A percentile compares a stretch with the other conserved stretches of the same genome.
Evolutionary conservation across 2,113 vertebrate species (phyloP).

Genomic region (cattle (Bos taurus)): ARS-UCD2.0 NC_037357.1:98100001-98100500

Average conservation of each 20-base stretch:
- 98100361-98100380: neutral
- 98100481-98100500: neutral
- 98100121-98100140: slow-evolving; percentile 68
- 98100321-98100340: neutral
- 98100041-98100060: slow-evolving; percentile 63
- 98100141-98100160: slow-evolving; percentile 70
- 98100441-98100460: neutral
- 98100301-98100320: neutral
- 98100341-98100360: neutral
- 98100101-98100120: slow-evolving; percentile 49
- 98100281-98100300: neutral
- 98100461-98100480: neutral
- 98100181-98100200: slow-evolving; percentile 58
- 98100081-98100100: slow-evolving; percentile 51
- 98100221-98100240: neutral
- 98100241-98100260: neutral
- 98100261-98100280: neutral
- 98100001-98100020: slow-evolving; percentile 28
- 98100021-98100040: slow-evolving; percentile 40
- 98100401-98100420: neutral
- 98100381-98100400: neutral
- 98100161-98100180: slow-evolving; percentile 55
- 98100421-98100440: slow-evolving; percentile 1
- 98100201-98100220: slow-evolving; percentile 1
- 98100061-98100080: slow-evolving; percentile 61